phyloP scores from a whole-genome alignment of 2,113 vertebrate genomes.

The Seriola aureovittata region DNA sequence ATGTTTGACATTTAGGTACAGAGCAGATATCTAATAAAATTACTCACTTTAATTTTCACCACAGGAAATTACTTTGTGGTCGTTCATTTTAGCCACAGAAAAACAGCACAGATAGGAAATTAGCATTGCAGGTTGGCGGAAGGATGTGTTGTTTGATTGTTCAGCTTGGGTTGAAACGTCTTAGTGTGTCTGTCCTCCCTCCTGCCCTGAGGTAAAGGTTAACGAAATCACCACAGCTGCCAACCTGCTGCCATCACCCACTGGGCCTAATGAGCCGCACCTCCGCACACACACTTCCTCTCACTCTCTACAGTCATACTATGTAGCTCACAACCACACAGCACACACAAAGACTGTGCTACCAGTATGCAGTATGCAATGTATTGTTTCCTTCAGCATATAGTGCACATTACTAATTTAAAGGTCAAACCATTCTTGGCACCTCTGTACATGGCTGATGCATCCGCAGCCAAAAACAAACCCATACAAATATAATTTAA shows the following conservation, averaged over 20 bases:
- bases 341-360: constrained; percentile 3
- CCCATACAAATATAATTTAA: not conserved
- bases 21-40: constrained; percentile 18
- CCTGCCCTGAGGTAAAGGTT: constrained; percentile 78
- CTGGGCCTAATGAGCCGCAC: constrained; percentile 75
- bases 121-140: not conserved
- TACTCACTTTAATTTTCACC: constrained; percentile 13
- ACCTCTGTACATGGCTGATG: not conserved
- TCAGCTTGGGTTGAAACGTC: constrained; percentile 27
- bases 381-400: constrained; percentile 1
- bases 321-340: not conserved
- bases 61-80: constrained; percentile 41
- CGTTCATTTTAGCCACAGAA: constrained; percentile 8
- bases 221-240: constrained; percentile 78
- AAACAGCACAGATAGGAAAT: constrained; percentile 23
- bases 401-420: constrained; percentile 10
- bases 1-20: not conserved
- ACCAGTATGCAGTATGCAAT: constrained; percentile 4
- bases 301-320: constrained; percentile 3
- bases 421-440: constrained; percentile 25
- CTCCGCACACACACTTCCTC: constrained; percentile 44
- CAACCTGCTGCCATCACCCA: constrained; percentile 74
- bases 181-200: constrained; percentile 44
- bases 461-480: not conserved
- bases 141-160: constrained; percentile 47